A percentile compares a stretch with the other conserved stretches of the same genome.
Evolutionary conservation across 2,797 vertebrate genomes (phyloP).

Genomic region (Otus scops): DNA sequence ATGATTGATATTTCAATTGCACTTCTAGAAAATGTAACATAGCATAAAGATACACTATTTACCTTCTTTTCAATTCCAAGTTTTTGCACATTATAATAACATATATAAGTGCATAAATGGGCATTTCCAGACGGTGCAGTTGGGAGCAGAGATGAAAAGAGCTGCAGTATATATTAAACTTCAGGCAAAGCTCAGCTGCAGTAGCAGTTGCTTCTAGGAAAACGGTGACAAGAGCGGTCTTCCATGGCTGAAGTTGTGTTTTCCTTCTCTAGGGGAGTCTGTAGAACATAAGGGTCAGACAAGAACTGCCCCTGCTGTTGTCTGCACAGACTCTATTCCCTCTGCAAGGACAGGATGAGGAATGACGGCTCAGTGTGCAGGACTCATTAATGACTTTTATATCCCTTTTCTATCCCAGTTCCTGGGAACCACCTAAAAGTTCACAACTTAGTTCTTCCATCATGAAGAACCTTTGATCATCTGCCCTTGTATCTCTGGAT

Average conservation of each 20-base stretch:
- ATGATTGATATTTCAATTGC: slow-evolving; percentile 62
- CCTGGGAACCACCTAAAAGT: not conserved
- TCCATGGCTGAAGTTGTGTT: not conserved
- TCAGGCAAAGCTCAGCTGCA: not conserved
- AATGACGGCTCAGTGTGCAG: not conserved
- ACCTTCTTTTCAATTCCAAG: slow-evolving; percentile 58
- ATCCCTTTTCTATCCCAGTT: not conserved
- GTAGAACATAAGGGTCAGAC: not conserved
- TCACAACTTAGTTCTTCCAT: not conserved
- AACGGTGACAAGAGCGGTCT: not conserved
- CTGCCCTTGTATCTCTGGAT: not conserved
- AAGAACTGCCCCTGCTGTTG: rapidly evolving
- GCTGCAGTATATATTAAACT: not conserved
- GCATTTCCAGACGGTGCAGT: not conserved
- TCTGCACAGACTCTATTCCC: not conserved
- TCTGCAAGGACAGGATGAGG: not conserved
- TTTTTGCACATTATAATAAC: slow-evolving; percentile 26
- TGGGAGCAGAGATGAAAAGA: not conserved
- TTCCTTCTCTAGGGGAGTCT: not conserved
- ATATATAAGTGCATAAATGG: not conserved
- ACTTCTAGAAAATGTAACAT: slow-evolving; percentile 43
- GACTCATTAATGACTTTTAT: not conserved
- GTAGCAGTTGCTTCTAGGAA: not conserved
- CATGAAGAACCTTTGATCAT: not conserved
- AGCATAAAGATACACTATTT: slow-evolving; percentile 57